Percentiles rank a stretch among this genome's conserved stretches.
Conservation (phyloP, 2,888 invertebrate genomes). For the Alsophila aescularia region DNA sequence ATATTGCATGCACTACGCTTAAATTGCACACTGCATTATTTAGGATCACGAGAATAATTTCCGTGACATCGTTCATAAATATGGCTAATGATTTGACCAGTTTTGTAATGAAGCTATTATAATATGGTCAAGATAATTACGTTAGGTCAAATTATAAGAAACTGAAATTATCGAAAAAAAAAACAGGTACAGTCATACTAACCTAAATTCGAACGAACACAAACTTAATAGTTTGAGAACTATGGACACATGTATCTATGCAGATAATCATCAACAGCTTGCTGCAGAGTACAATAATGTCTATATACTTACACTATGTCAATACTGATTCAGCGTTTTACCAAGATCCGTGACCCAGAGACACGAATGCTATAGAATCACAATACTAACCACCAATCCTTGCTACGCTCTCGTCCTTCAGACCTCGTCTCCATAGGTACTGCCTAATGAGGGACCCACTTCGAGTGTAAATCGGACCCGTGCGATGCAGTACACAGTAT, state of each 20-base stretch:
- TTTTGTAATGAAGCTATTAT: background rate
- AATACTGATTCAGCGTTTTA: background rate
- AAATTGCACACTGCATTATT: constrained; percentile 30
- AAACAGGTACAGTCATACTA: too few relatives aligned
- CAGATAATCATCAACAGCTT: too few relatives aligned
- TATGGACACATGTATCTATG: too few relatives aligned
- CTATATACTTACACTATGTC: background rate
- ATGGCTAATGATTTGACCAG: background rate
- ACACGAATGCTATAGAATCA: background rate
- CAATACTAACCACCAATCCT: background rate
- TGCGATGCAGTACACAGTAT: background rate
- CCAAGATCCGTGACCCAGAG: background rate
- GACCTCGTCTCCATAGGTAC: constrained; percentile 2
- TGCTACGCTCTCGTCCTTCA: background rate
- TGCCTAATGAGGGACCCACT: constrained; percentile 1
- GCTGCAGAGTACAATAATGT: background rate
- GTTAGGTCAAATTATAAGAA: too few relatives aligned
- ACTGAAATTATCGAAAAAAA: too few relatives aligned
- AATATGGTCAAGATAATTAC: too few relatives aligned
- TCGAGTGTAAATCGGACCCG: background rate
- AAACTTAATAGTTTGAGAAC: too few relatives aligned
- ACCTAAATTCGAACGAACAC: too few relatives aligned
- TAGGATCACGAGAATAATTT: constrained; percentile 2
- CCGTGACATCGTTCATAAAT: background rate
- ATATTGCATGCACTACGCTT: constrained; percentile 43